A percentile compares a stretch with the other conserved stretches of the same genome.
Evolutionary conservation across 1,140 invertebrate genomes (phyloP).

Genomic region (Drosophila aff.): DNA sequence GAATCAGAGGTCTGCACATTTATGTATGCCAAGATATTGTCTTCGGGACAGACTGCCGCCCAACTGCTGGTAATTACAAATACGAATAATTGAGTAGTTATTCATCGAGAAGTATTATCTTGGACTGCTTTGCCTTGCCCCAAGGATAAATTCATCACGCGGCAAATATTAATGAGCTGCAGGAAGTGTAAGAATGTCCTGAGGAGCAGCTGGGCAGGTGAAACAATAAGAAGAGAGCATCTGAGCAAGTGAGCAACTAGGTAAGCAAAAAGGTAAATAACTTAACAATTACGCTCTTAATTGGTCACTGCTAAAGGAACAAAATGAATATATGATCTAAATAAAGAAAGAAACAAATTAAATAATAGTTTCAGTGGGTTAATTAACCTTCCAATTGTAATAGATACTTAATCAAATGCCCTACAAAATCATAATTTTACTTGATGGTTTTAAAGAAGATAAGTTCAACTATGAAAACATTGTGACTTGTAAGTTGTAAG

Average conservation of each 20-base stretch:
- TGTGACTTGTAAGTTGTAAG: too few relatives aligned
- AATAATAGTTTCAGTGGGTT: too few relatives aligned
- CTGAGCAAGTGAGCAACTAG: neutral
- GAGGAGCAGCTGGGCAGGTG: neutral
- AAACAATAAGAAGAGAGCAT: neutral
- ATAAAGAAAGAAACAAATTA: neutral
- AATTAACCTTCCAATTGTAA: too few relatives aligned
- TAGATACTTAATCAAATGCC: too few relatives aligned
- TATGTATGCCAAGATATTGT: conserved; percentile 2
- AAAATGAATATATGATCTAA: neutral
- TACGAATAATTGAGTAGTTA: conserved; percentile 36
- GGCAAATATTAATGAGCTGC: conserved; percentile 18
- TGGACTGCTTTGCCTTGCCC: neutral
- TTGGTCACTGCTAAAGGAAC: neutral
- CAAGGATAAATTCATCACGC: conserved; percentile 11
- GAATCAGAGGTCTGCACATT: conserved; percentile 10
- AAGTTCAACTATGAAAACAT: too few relatives aligned
- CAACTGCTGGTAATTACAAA: conserved; percentile 31
- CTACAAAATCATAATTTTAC: too few relatives aligned
- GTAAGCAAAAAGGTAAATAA: neutral
- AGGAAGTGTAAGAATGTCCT: neutral
- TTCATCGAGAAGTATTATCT: conserved; percentile 15
- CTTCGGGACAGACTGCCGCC: neutral
- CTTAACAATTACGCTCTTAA: neutral
- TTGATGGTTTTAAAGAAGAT: too few relatives aligned